Percentiles rank a stretch among this genome's conserved stretches.
phyloP scores from a whole-genome alignment of 2,797 vertebrate species.

The Cyprinella venusta region DNA sequence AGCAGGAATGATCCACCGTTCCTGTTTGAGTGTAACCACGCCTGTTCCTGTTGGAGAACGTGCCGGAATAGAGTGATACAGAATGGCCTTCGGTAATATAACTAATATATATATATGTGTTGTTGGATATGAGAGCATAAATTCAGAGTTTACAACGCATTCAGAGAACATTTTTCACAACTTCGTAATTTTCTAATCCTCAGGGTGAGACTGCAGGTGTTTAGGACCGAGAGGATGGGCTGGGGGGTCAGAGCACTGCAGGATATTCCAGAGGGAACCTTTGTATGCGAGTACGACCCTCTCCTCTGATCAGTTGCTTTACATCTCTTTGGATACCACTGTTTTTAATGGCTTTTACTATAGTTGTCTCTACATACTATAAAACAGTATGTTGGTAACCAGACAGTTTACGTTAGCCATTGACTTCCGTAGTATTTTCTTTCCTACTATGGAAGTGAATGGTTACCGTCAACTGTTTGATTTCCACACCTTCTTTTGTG shows the following conservation, averaged over 20 bases:
- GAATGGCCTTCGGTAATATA: slow-evolving; percentile 87
- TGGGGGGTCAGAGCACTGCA: slow-evolving; percentile 93
- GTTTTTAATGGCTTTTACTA: neutral
- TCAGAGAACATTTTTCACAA: too few species aligned
- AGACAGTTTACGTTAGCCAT: neutral
- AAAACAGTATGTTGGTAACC: neutral
- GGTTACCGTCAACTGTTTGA: neutral
- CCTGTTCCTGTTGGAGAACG: slow-evolving; percentile 95
- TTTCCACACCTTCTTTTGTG: neutral
- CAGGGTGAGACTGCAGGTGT: slow-evolving; percentile 87
- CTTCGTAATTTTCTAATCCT: slow-evolving; percentile 27
- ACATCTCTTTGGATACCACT: neutral
- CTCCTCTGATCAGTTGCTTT: neutral
- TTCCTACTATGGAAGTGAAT: too few species aligned
- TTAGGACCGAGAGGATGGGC: slow-evolving; percentile 89
- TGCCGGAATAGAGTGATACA: slow-evolving; percentile 95
- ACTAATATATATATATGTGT: too few species aligned
- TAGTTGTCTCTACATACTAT: neutral
- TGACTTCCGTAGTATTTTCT: too few species aligned
- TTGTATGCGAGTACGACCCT: slow-evolving; percentile 90
- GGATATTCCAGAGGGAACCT: slow-evolving; percentile 90
- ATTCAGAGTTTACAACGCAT: too few species aligned
- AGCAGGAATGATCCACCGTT: slow-evolving; percentile 90
- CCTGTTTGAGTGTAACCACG: slow-evolving; percentile 96
- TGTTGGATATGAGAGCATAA: too few species aligned